phyloP scores from a whole-genome alignment of 2,113 vertebrate species.

The Loxodonta africana region DNA sequence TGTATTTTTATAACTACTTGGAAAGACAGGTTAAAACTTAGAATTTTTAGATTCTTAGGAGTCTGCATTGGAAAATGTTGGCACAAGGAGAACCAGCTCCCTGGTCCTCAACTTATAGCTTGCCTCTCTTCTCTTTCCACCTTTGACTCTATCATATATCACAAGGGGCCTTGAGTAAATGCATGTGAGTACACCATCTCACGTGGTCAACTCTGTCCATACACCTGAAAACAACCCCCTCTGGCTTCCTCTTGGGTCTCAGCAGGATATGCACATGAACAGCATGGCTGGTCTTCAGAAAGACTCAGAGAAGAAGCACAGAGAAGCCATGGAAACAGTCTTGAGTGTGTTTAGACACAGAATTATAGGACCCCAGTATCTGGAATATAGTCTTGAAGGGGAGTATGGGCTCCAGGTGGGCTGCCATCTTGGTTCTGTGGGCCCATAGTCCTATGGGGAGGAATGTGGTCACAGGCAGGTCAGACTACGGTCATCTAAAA shows the following conservation, averaged over 20 bases:
- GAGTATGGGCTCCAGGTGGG: background rate
- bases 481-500: background rate
- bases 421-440: background rate
- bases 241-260: background rate
- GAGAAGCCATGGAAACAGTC: background rate
- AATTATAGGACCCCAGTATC: background rate
- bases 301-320: background rate
- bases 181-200: fast-evolving
- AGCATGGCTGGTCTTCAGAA: background rate
- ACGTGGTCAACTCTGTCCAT: background rate
- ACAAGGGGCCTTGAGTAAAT: background rate
- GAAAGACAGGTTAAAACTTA: background rate
- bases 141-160: background rate
- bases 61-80: background rate
- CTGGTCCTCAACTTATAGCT: background rate
- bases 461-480: background rate
- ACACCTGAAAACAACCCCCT: background rate
- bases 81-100: background rate
- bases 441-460: background rate
- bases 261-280: background rate
- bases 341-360: background rate
- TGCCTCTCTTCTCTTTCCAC: background rate
- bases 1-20: background rate
- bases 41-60: background rate
- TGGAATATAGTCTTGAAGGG: background rate